Evolutionary conservation across 2,888 invertebrate species (phyloP).

Genomic region (Dyspetes luteomarginatus): DNA sequence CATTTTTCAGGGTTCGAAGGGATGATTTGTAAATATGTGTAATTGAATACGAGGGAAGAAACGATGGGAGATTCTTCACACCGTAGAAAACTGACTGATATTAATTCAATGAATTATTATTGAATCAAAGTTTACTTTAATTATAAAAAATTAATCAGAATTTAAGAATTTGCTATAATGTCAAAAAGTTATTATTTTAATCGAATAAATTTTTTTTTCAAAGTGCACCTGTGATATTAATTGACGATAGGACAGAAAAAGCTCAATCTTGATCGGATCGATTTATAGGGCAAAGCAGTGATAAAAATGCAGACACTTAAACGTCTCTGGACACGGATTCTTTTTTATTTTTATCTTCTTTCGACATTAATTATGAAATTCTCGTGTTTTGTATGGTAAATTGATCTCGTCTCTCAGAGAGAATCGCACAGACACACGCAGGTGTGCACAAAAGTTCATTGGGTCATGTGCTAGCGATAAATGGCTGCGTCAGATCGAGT

Average conservation of each 20-base stretch:
- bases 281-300: not conserved
- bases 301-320: conserved; percentile 21
- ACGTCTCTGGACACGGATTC: not conserved
- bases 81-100: too few relatives aligned
- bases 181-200: not conserved
- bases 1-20: too few relatives aligned
- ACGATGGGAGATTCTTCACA: too few relatives aligned
- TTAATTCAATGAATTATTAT: too few relatives aligned
- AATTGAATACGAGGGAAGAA: too few relatives aligned
- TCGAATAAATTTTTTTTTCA: not conserved
- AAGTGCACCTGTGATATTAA: not conserved
- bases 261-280: not conserved
- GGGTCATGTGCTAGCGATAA: too few relatives aligned
- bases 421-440: not conserved
- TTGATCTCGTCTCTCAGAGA: conserved; percentile 42
- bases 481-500: too few relatives aligned
- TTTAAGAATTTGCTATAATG: not conserved
- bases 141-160: not conserved
- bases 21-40: too few relatives aligned
- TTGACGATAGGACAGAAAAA: not conserved
- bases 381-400: conserved; percentile 44
- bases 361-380: conserved; percentile 51
- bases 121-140: not conserved
- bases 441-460: not conserved
- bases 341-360: conserved; percentile 12